Evolutionary conservation across 2,797 vertebrate species (phyloP).

Genomic region (Emys orbicularis): DNA sequence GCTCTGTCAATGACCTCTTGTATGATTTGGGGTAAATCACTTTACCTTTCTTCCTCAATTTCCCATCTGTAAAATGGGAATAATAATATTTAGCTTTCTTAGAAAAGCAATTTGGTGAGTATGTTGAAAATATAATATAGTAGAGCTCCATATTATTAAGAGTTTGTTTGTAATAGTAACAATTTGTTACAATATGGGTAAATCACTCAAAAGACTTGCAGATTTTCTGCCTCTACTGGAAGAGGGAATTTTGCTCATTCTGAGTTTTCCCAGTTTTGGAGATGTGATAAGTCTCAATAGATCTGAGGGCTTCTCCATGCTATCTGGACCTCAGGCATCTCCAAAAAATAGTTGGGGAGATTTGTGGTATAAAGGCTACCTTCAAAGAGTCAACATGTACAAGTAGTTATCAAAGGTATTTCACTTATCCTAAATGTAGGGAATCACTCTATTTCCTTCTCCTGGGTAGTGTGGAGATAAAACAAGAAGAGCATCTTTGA

Average conservation of each 20-base stretch:
- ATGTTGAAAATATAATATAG: too few species aligned
- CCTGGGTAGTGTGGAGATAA: neutral
- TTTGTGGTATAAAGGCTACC: too few species aligned
- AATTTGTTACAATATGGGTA: neutral
- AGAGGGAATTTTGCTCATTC: neutral
- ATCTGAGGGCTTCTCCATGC: neutral
- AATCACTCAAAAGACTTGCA: neutral
- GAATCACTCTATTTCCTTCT: neutral
- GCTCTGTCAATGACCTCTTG: too few species aligned
- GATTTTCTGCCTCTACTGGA: slow-evolving; percentile 8
- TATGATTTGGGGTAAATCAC: too few species aligned
- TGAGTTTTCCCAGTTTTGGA: neutral
- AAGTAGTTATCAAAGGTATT: too few species aligned
- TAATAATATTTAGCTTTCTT: too few species aligned
- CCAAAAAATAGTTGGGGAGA: neutral
- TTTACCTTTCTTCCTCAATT: too few species aligned
- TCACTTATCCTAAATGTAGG: neutral
- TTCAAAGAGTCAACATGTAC: neutral
- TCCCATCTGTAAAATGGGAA: too few species aligned
- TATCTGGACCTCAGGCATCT: neutral
- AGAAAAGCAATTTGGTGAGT: too few species aligned
- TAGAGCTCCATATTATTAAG: neutral
- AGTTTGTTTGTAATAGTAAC: neutral
- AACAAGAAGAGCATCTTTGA: neutral
- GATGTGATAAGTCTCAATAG: neutral